A percentile compares a stretch with the other conserved stretches of the same genome.
Evolutionary conservation across 2,113 vertebrate species (phyloP).

Genomic region (Sylvia atricapilla): DNA sequence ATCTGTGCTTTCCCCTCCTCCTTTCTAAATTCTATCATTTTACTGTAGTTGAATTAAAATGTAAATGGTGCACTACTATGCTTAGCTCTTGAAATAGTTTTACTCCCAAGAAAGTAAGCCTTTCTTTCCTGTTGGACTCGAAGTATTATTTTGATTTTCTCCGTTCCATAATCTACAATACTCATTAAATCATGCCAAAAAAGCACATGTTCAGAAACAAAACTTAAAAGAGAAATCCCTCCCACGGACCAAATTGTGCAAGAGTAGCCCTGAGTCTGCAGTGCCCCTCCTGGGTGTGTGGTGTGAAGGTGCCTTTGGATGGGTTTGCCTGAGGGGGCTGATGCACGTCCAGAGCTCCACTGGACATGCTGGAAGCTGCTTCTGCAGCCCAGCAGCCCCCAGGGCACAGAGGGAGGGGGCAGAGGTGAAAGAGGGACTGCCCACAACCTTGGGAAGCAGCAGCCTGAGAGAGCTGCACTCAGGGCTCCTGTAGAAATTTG

Average conservation of each 20-base stretch:
- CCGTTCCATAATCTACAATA: background rate
- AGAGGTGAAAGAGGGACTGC: background rate
- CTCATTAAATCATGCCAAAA: background rate
- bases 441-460: background rate
- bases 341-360: background rate
- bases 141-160: background rate
- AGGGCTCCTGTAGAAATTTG: background rate
- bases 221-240: background rate
- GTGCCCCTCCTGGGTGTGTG: accelerated
- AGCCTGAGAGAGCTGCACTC: background rate
- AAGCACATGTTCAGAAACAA: background rate
- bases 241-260: background rate
- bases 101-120: background rate
- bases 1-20: background rate
- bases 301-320: background rate
- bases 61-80: background rate
- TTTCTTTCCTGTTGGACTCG: background rate
- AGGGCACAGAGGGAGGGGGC: background rate
- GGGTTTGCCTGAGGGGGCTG: background rate
- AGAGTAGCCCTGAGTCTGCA: background rate
- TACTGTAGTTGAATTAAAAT: background rate
- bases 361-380: background rate
- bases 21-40: background rate
- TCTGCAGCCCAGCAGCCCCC: background rate
- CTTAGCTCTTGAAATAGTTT: background rate